Percentiles rank a stretch among this genome's conserved stretches.
Evolutionary conservation across 2,113 vertebrate genomes (phyloP).

Genomic region (Leucopsar rothschildi): DNA sequence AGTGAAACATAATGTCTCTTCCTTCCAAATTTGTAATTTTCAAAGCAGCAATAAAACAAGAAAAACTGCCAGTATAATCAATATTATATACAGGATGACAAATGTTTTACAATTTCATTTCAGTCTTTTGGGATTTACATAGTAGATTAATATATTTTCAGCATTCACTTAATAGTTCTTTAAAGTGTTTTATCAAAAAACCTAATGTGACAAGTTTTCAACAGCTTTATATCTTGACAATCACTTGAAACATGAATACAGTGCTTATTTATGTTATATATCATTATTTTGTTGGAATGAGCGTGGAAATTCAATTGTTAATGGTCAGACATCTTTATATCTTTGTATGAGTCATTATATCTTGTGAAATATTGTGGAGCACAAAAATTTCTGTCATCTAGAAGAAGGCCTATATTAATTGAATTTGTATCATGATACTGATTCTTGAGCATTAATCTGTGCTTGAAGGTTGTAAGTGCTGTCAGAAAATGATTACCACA

Average conservation of each 20-base stretch:
- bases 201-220: background rate
- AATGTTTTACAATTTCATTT: conserved; percentile 27
- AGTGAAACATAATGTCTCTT: background rate
- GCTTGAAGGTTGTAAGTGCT: background rate
- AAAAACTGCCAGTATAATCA: conserved; percentile 41
- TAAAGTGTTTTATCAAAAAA: background rate
- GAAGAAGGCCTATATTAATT: background rate
- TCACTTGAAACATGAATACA: background rate
- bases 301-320: background rate
- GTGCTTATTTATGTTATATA: background rate
- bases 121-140: background rate
- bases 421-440: background rate
- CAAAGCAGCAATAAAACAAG: conserved; percentile 30
- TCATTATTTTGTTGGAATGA: background rate
- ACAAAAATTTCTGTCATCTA: background rate
- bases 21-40: conserved; percentile 1
- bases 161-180: background rate
- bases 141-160: background rate
- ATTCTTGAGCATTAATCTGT: background rate
- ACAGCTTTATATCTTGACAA: background rate
- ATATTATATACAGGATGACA: conserved; percentile 1
- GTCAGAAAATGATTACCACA: background rate
- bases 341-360: background rate
- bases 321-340: background rate
- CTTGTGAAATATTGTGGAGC: background rate